phyloP scores from a whole-genome alignment of 2,113 vertebrate genomes.

The Triplophysa rosa region DNA sequence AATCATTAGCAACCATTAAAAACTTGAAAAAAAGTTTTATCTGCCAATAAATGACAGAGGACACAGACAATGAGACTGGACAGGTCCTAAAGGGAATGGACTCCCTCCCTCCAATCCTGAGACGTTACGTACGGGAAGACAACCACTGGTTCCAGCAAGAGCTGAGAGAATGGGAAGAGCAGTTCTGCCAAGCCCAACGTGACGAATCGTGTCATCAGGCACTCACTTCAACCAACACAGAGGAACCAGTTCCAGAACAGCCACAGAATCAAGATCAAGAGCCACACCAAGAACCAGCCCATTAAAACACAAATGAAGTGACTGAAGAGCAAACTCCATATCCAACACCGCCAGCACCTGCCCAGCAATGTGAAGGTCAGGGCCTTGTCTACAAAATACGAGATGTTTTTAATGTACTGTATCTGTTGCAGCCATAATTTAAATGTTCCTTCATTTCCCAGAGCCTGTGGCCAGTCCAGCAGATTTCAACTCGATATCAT shows the following conservation, averaged over 20 bases:
- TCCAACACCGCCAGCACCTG: conserved; percentile 22
- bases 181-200: conserved; percentile 83
- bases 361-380: conserved; percentile 43
- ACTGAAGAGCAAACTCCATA: conserved; percentile 9
- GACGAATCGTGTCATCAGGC: conserved; percentile 67
- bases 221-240: conserved; percentile 1
- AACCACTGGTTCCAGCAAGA: conserved; percentile 92
- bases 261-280: conserved; percentile 54
- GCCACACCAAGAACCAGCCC: conserved; percentile 39
- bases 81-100: conserved; percentile 80
- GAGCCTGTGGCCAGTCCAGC: conserved; percentile 39
- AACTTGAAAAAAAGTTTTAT: no score
- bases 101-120: conserved; percentile 77
- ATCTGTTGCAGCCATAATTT: conserved; percentile 26
- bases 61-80: conserved; percentile 68
- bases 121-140: conserved; percentile 84
- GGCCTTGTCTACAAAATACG: conserved; percentile 19
- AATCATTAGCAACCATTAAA: no score
- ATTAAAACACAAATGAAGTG: conserved; percentile 21
- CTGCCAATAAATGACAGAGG: conserved; percentile 51
- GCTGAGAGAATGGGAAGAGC: conserved; percentile 89
- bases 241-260: conserved; percentile 55
- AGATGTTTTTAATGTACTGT: conserved; percentile 4
- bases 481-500: conserved; percentile 60
- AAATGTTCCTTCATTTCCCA: conserved; percentile 14